Evolutionary conservation across 2,797 vertebrate genomes (phyloP), one percentile per base, ranked within the genome.

Genomic region (Mycteria americana): DNA sequence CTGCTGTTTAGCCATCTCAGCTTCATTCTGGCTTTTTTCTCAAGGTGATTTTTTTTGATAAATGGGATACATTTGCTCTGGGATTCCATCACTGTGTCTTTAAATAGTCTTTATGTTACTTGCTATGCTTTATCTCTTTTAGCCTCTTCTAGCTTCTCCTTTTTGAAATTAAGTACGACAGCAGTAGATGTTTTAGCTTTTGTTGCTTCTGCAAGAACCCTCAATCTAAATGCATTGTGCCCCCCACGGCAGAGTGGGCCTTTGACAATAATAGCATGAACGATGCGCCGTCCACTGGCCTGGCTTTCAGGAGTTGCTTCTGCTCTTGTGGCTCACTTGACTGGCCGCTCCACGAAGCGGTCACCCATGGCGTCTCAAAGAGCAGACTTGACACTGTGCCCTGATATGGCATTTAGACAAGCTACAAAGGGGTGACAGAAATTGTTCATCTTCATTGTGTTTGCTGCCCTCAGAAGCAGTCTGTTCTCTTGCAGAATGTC

Each of bases 221-320:
- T 72, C n/a, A 16, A 4, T 48, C n/a, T 35, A 54, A 70, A 73
- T 7, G 11, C 10, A 7, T 12, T 43, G 10, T 31, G 17, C 7
- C 3, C 24, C 14, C 24, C 0, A 0, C 0, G 2, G 30, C 54
- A 57, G 35, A 48, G 18, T 4, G 9, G 24, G 35, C 27, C 59
- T 73, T 84, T 46, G 35, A 11, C 64, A 60, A 15, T 16, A 45
- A 41, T 18, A 5, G 41, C 54, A 41, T 5, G 27, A 77, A 28
- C 3, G 2, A 41, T 0, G 1, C 0, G 0, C 31, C 37, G 35
- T 17, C 50, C 41, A 6, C 27, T 12, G 6, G 41, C 54, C 45
- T 35, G 19, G 46, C 30, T 81, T 46, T 51, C 56, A 18, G 57
- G 41, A 70, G 18, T 1, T 62, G 8, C 43, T 70, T 70, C 72